Percentiles rank a stretch among this genome's conserved stretches.
phyloP scores from a whole-genome alignment of 2,797 vertebrate species.

The Acrossocheilus wenchowensis region DNA sequence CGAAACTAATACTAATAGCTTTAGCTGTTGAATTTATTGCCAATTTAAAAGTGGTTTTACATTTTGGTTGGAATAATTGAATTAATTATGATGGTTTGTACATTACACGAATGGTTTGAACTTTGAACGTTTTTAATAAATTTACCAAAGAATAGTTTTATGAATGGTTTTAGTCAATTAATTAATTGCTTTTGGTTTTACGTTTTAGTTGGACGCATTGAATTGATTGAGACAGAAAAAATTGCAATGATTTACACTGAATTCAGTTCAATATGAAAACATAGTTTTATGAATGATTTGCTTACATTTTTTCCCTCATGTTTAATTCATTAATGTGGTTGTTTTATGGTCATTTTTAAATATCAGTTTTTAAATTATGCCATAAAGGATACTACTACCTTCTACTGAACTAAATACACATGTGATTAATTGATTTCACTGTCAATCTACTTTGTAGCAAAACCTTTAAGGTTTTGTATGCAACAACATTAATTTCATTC shows the following conservation, averaged over 20 bases:
- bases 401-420: not conserved
- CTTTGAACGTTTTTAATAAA: not conserved
- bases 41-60: not conserved
- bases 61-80: not conserved
- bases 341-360: not conserved
- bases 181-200: not conserved
- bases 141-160: not conserved
- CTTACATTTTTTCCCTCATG: accelerated
- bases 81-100: not conserved
- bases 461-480: not conserved
- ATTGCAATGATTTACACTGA: not conserved
- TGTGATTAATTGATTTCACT: not conserved
- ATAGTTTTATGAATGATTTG: not conserved
- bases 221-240: not conserved
- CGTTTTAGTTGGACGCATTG: not conserved
- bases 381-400: not conserved
- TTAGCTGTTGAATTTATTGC: not conserved
- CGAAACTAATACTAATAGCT: not conserved
- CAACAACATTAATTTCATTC: not conserved
- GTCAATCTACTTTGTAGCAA: not conserved
- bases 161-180: not conserved
- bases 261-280: not conserved
- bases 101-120: not conserved
- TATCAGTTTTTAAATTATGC: not conserved
- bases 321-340: not conserved